These are phyloP conservation scores for Ctena decussata DNA, from an alignment of 2,888 invertebrate genomes.

Conservation along the genomic window DNA sequence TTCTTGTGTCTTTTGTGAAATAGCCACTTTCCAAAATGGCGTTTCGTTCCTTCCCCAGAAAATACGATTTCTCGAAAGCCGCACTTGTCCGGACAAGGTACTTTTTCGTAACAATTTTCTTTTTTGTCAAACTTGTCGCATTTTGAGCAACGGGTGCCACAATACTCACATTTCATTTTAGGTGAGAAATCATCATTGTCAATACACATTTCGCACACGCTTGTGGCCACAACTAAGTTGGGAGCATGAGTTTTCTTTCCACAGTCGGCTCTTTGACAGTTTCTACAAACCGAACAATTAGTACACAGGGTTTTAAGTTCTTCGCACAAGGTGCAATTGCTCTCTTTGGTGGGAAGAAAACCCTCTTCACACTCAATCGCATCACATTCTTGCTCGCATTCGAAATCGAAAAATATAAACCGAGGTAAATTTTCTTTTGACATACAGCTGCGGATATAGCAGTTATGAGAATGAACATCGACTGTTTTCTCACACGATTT, in stretches of 20 bases:
- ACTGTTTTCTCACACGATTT: constrained; percentile 24
- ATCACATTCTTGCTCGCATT: constrained; percentile 30
- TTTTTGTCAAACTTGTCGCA: too few relatives aligned
- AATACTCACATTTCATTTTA: neutral
- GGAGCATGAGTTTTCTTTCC: neutral
- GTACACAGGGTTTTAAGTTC: neutral
- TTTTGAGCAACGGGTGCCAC: constrained; percentile 1
- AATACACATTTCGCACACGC: neutral
- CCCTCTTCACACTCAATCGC: constrained; percentile 27
- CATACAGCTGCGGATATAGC: constrained; percentile 20
- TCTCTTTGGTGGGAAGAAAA: neutral
- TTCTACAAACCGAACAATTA: neutral
- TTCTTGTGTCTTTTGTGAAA: constrained; percentile 21
- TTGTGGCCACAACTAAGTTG: constrained; percentile 2
- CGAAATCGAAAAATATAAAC: constrained; percentile 42
- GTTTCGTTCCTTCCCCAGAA: constrained; percentile 25
- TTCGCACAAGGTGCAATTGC: neutral
- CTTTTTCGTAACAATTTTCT: too few relatives aligned
- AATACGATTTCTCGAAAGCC: constrained; percentile 52
- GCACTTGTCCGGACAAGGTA: constrained; percentile 19
- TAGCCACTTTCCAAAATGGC: constrained; percentile 33
- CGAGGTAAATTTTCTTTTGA: neutral
- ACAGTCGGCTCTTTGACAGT: neutral
- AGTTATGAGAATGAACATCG: constrained; percentile 26
- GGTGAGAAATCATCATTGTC: neutral